Evolutionary conservation across 2,888 invertebrate genomes (phyloP).

Genomic region (Diaphora mendica): DNA sequence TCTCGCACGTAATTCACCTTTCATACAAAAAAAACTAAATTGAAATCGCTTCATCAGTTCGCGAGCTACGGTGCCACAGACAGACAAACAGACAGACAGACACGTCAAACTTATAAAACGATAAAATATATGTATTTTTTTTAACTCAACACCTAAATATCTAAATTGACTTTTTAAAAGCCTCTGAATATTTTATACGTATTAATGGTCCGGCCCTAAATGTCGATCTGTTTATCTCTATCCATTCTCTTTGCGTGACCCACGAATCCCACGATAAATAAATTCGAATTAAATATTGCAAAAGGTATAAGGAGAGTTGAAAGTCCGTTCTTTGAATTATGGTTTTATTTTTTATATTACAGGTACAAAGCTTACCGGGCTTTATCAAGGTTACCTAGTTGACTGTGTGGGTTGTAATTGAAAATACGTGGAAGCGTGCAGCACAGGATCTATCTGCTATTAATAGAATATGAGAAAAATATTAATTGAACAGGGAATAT

Average conservation of each 20-base stretch:
- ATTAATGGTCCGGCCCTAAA: conserved; percentile 9
- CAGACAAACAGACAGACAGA: too few relatives aligned
- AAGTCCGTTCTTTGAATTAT: conserved; percentile 26
- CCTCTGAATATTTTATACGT: conserved; percentile 18
- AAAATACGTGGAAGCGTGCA: conserved; percentile 63
- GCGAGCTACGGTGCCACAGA: too few relatives aligned
- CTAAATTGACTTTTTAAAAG: conserved; percentile 8
- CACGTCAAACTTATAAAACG: too few relatives aligned
- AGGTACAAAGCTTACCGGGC: conserved; percentile 26
- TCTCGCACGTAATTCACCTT: too few relatives aligned
- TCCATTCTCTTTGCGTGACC: conserved; percentile 17
- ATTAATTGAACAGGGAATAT: neutral
- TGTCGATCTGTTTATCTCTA: conserved; percentile 13
- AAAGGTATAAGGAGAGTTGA: conserved; percentile 8
- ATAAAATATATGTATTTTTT: neutral
- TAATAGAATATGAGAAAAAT: conserved; percentile 54
- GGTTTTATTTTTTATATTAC: conserved; percentile 41
- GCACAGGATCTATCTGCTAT: conserved; percentile 54
- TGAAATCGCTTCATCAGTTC: too few relatives aligned
- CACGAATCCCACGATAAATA: conserved; percentile 6
- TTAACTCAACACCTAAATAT: neutral
- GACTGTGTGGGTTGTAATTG: conserved; percentile 59
- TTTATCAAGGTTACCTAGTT: conserved; percentile 35
- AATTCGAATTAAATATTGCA: conserved; percentile 20
- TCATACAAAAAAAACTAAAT: too few relatives aligned